A percentile compares a stretch with the other conserved stretches of the same genome.
These are phyloP conservation scores for Aythya baeri DNA, from an alignment of 2,113 vertebrate species.

Conservation along the genomic window DNA sequence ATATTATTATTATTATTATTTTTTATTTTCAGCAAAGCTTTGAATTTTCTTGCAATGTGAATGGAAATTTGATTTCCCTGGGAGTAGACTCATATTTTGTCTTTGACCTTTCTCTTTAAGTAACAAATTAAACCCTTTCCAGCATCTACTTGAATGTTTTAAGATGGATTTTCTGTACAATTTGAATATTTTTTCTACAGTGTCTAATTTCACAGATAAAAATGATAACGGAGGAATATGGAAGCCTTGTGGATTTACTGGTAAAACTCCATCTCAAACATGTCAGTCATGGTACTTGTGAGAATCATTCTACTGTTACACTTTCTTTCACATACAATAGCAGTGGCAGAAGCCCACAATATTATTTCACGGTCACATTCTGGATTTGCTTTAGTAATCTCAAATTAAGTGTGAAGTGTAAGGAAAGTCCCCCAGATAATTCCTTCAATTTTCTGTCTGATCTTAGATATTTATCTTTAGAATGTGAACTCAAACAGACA, in stretches of 20 bases:
- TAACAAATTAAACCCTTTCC: neutral
- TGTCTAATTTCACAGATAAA: neutral
- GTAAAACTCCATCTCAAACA: neutral
- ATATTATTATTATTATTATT: neutral
- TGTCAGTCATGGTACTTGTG: neutral
- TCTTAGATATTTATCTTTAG: neutral
- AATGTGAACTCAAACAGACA: neutral
- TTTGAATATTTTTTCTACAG: neutral
- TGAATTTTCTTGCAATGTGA: neutral
- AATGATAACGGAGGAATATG: neutral
- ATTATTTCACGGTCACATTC: neutral
- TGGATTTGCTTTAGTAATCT: neutral
- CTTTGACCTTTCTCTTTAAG: neutral
- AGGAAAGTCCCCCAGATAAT: neutral
- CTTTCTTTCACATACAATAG: neutral
- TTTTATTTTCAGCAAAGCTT: neutral
- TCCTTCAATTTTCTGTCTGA: neutral
- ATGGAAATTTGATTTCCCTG: neutral
- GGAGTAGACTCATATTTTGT: neutral
- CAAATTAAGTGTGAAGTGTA: fast-evolving
- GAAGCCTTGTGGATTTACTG: neutral
- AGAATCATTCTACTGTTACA: neutral
- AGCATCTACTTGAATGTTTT: fast-evolving
- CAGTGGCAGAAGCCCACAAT: neutral
- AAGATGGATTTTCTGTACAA: neutral